Evolutionary conservation across 2,113 vertebrate genomes (phyloP), one percentile per base, ranked within the genome.

Genomic region (Misgurnus mizolepis): DNA sequence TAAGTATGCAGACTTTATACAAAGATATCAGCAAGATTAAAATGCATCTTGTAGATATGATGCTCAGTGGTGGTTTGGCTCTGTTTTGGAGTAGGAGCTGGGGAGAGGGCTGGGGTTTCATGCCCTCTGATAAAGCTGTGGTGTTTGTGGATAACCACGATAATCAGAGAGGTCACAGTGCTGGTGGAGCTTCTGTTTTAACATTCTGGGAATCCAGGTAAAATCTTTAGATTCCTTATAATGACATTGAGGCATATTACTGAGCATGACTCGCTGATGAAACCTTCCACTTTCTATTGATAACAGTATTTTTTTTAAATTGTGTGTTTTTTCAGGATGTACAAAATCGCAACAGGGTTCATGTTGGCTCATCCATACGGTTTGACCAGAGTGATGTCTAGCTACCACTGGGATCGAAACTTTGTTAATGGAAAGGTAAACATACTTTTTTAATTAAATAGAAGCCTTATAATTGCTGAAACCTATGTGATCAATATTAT

Each of bases 61-160:
- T n/a, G 5, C 15, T 6, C 3, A 58, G 17, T n/a, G n/a, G 55
- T 58, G 17, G 6, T 18, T 58, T 58, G 55, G 11, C 3, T 56
- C 5, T 17, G 12, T n/a, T n/a, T 7, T 15, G 17, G 3, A 7
- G 17, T 83, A 98, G 97, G 89, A 95, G 86, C 89, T 98, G 96
- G 96, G 97, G 97, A 88, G 96, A 98, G 88, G 96, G 93, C 14
- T 98, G 97, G 96, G 93, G 91, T 60, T 94, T 98, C 58, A 85
- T 97, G 95, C 87, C 95, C 4, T 85, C 91, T 0, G 89, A 93
- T 67, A 92, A 90, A 85, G 96, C 96, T 0, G 14, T 98, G n/a
- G 95, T 96, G 17, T 99, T 98, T 85, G 88, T 97, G 83, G 96
- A 98, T 73, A 99, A 99, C 67, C 97, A 98, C 0, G 96, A 98